These are phyloP conservation scores for Oncorhynchus nerka DNA, from an alignment of 2,113 vertebrate genomes.

Conservation along the genomic window DNA sequence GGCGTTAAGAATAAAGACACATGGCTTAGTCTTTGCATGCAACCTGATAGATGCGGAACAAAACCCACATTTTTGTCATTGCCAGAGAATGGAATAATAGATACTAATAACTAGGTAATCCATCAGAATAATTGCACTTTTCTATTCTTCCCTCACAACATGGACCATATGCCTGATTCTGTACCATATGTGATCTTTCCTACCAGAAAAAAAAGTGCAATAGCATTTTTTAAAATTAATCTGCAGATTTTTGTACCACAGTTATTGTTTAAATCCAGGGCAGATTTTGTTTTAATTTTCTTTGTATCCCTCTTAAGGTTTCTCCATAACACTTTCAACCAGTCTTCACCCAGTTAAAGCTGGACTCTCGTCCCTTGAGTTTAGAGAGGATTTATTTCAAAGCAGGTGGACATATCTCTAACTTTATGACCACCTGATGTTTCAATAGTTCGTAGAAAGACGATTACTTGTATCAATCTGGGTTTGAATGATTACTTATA, in stretches of 20 bases:
- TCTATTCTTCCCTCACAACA: conserved; percentile 14
- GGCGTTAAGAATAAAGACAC: conserved; percentile 11
- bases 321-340: conserved; percentile 35
- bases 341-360: conserved; percentile 34
- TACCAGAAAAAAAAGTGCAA: conserved; percentile 25
- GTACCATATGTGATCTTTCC: conserved; percentile 42
- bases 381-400: background rate
- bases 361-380: conserved; percentile 3
- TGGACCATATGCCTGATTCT: conserved; percentile 37
- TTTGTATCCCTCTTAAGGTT: conserved; percentile 43
- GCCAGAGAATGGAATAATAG: conserved; percentile 18
- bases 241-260: conserved; percentile 35
- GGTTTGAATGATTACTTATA: no score
- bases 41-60: conserved; percentile 1
- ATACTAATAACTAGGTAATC: conserved; percentile 22
- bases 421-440: background rate
- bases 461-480: no score
- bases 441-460: no score
- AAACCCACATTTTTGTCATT: conserved; percentile 4
- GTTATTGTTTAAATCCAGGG: conserved; percentile 47
- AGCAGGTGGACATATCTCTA: background rate
- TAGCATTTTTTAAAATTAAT: conserved; percentile 32
- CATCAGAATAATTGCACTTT: conserved; percentile 39
- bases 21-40: conserved; percentile 17
- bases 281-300: conserved; percentile 46